phyloP scores from a whole-genome alignment of 2,888 invertebrate species.

The Oligia fasciuncula region DNA sequence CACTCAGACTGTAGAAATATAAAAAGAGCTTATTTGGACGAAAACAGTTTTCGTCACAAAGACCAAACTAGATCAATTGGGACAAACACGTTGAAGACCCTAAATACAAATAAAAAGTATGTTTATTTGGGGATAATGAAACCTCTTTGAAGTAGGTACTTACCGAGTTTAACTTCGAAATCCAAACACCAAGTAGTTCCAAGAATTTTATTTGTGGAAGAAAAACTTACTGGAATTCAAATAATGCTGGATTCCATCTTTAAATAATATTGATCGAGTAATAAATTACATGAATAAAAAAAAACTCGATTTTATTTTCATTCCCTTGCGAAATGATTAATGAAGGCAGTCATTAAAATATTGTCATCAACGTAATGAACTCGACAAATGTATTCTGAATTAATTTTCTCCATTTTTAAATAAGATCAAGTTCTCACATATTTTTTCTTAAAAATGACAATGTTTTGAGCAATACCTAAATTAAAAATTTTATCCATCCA shows the following conservation, averaged over 20 bases:
- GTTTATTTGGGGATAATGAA: conserved; percentile 30
- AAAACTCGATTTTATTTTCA: background rate
- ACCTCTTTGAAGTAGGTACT: conserved; percentile 31
- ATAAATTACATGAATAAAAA: conserved; percentile 25
- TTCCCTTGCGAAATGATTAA: conserved; percentile 37
- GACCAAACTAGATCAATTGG: conserved; percentile 30
- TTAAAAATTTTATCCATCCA: too few relatives aligned
- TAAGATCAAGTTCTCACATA: background rate
- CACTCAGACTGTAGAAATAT: conserved; percentile 10
- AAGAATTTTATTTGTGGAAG: conserved; percentile 9
- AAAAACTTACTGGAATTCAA: background rate
- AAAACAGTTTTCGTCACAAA: conserved; percentile 31
- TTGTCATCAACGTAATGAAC: conserved; percentile 49
- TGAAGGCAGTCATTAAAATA: conserved; percentile 49
- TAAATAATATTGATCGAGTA: conserved; percentile 7
- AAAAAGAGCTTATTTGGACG: conserved; percentile 18
- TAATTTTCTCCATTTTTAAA: background rate
- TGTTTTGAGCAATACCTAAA: background rate
- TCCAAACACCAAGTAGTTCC: conserved; percentile 29
- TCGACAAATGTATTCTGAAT: conserved; percentile 20
- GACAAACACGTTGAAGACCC: conserved; percentile 26
- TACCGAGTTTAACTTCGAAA: conserved; percentile 15
- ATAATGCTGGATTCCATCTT: conserved; percentile 24
- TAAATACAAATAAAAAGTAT: conserved; percentile 38
- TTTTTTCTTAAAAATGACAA: background rate